Evolutionary conservation across 2,113 vertebrate species (phyloP).

Genomic region (Eidolon helvum): DNA sequence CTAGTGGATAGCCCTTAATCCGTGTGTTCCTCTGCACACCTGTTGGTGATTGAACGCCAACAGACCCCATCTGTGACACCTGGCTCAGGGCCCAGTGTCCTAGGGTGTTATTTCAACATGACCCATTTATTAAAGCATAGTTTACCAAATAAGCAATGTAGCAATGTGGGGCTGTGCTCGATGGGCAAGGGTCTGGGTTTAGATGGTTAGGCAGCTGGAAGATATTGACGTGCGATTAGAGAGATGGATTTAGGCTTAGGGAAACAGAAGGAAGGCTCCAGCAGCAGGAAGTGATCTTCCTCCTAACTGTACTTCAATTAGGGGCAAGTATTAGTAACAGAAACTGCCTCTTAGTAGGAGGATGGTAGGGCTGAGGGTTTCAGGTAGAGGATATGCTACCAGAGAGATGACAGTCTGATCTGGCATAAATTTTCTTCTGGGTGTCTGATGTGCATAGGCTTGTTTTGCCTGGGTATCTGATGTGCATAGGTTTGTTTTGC

Average conservation of each 20-base stretch:
- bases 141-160: not conserved
- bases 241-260: not conserved
- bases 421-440: not conserved
- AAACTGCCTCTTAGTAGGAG: not conserved
- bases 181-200: not conserved
- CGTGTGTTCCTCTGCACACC: not conserved
- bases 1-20: not conserved
- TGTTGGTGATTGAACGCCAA: not conserved
- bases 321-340: not conserved
- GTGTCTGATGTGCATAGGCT: not conserved
- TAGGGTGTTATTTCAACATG: not conserved
- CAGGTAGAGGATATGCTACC: not conserved
- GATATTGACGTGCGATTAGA: not conserved
- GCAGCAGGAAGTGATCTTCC: not conserved
- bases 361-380: not conserved
- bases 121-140: not conserved
- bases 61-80: not conserved
- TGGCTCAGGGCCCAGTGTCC: not conserved
- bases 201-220: not conserved
- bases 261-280: not conserved
- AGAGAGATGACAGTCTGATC: not conserved
- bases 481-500: not conserved
- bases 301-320: not conserved
- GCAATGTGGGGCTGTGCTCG: not conserved
- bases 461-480: not conserved